Evolutionary conservation across 1,140 invertebrate species (phyloP), one percentile per base, ranked within the genome.

Genomic region (Littorina saxatilis): DNA sequence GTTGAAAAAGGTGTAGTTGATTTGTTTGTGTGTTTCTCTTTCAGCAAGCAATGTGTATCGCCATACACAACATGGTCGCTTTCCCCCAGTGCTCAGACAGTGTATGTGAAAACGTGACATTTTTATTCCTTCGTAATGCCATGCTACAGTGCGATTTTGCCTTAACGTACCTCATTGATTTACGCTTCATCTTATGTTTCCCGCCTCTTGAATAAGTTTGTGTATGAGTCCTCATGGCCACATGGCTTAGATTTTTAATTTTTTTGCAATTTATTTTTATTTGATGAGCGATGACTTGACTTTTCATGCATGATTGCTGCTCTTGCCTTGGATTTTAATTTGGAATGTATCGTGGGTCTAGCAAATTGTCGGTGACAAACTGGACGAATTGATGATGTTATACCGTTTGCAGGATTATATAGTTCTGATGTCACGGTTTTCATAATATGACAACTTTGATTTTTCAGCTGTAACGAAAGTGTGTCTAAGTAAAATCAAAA

Each of bases 31-130:
- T 15, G 39, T 40, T 77, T 81, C 27, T 66, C 76, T 86, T 86
- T 85, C 84, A 87, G 82, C 84, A 82, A 77, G 78, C 77, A 83
- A 81, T 81, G 78, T 87, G 82, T 76, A 75, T 85, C n/a, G 80
- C 82, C 23, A 61, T 87, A 74, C 86, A 85, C 80, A 83, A 32
- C 43, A 61, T 87, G 85, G 85, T 86, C 79, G 81, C 85, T 58
- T 86, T 87, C 58, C 84, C 86, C 76, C 79, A 83, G 77, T 83
- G 82, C 78, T 79, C 82, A 52, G 81, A 82, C 75, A 82, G 81
- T 82, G 75, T 82, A 79, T 74, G 81, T 79, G 55, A 39, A 23
- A 76, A 39, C 78, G 32, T 35, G n/a, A 40, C 43, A 29, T 23
- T 63, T 76, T 58, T 61, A 17, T 50, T n/a, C 43, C 15, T 23